A percentile compares a stretch with the other conserved stretches of the same genome.
These are phyloP conservation scores for Anarrhichthys ocellatus DNA, from an alignment of 2,113 vertebrate genomes.

Conservation along the genomic window DNA sequence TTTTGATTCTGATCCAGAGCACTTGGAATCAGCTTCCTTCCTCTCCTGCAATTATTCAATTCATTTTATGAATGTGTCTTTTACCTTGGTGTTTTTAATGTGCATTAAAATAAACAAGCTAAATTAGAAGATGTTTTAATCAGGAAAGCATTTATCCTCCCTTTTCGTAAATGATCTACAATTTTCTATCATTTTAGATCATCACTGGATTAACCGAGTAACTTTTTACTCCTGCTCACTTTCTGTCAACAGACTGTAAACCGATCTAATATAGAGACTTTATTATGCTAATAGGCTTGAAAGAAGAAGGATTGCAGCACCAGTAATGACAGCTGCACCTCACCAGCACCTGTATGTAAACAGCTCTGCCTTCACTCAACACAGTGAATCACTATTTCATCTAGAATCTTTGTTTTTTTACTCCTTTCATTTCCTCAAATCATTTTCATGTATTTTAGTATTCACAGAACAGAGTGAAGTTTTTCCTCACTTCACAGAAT, in stretches of 20 bases:
- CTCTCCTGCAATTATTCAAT: background rate
- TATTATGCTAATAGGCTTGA: conserved; percentile 5
- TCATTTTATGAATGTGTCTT: background rate
- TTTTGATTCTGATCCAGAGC: background rate
- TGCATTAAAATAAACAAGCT: background rate
- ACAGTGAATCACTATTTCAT: background rate
- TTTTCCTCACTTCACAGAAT: too few species aligned
- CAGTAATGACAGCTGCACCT: conserved; percentile 30
- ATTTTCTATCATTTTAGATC: background rate
- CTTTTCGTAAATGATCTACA: too few species aligned
- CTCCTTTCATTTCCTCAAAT: background rate
- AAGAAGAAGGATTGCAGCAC: background rate
- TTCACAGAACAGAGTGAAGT: background rate
- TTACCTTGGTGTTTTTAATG: background rate
- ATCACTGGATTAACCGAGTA: background rate
- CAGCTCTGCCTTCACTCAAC: conserved; percentile 9
- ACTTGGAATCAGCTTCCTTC: conserved; percentile 2
- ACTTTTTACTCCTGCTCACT: background rate
- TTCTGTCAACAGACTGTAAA: conserved; percentile 8
- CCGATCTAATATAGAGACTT: background rate
- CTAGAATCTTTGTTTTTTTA: background rate
- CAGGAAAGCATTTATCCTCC: background rate
- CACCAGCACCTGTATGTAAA: conserved; percentile 61
- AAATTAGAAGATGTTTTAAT: background rate
- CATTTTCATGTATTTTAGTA: background rate